phyloP scores from a whole-genome alignment of 2,888 invertebrate genomes.

The Lacanobia oleracea region DNA sequence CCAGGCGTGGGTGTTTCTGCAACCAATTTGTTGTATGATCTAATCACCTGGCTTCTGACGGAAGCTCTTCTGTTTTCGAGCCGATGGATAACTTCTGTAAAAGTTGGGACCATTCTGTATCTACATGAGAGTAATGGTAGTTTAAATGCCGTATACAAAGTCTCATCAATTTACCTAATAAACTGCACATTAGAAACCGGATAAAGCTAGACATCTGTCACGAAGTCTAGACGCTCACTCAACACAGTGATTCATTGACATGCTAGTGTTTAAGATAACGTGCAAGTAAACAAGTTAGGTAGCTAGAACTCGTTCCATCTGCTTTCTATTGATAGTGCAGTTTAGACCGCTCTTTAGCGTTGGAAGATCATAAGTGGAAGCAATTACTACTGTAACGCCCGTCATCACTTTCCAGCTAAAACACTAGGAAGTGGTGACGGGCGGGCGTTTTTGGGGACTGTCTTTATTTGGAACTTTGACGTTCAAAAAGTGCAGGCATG shows the following conservation, averaged over 20 bases:
- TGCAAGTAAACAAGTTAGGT: slow-evolving; percentile 30
- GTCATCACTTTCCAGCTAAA: too few relatives aligned
- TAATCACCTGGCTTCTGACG: too few relatives aligned
- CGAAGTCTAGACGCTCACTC: slow-evolving; percentile 33
- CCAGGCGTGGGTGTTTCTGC: too few relatives aligned
- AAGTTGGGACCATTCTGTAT: background rate
- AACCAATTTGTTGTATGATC: too few relatives aligned
- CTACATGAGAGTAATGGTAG: background rate
- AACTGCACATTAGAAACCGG: slow-evolving; percentile 6
- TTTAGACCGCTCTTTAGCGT: background rate
- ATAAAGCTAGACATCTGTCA: slow-evolving; percentile 24
- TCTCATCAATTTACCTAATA: background rate
- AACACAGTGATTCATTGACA: slow-evolving; percentile 44
- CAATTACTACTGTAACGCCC: too few relatives aligned
- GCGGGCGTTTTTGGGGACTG: too few relatives aligned
- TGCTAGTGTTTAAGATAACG: slow-evolving; percentile 33
- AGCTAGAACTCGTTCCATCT: slow-evolving; percentile 16
- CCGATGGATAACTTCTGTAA: too few relatives aligned
- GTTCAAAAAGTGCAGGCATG: too few relatives aligned
- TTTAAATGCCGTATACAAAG: background rate
- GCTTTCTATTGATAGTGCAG: slow-evolving; percentile 9
- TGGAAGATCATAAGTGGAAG: background rate
- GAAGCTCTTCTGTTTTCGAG: too few relatives aligned
- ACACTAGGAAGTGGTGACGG: too few relatives aligned
- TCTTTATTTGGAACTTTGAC: too few relatives aligned